Evolutionary conservation across 2,797 vertebrate genomes (phyloP), one percentile per base, ranked within the genome.

Genomic region (Eupleurogrammus muticus): DNA sequence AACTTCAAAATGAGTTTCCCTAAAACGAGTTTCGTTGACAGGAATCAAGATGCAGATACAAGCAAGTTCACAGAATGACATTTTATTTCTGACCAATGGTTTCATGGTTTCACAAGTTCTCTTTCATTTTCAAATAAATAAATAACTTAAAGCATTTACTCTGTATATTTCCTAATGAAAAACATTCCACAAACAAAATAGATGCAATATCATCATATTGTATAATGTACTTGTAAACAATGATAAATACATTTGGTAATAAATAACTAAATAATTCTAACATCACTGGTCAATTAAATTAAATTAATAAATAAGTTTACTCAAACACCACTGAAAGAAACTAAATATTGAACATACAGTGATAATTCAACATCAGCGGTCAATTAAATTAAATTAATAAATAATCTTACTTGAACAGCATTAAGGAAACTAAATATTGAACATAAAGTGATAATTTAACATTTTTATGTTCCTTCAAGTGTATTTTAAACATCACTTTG

Each of bases 381-480:
- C 44, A 35, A 28, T 61, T 64, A 47, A 70, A 42, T 71, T 72
- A 50, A 66, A 57, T 5, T 12, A 73, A 81, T 79, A 82, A 85
- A 77, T 81, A 57, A 36, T 21, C 35, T 34, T 1, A 60, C 24
- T 53, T 1, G 47, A n/a, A 38, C 3, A 28, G 28, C 28, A 20
- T 61, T 52, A 74, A 80, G 72, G 23, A 66, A 57, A 65, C 67
- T 56, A 63, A 54, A 70, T 57, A 28, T 3, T 28, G 28, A 28
- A 28, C 28, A 28, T 28, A 28, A 28, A 28, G 28, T 28, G 28
- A 28, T 28, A 28, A 28, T 28, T 28, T 28, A 28, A 28, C 28
- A 28, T 28, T n/a, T 38, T 38, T 11, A 13, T 38, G 8, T 38
- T 38, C 36, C n/a, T 28, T 28, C 28, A 38, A 38, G 38, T 42